phyloP scores from a whole-genome alignment of 2,888 invertebrate species.

The Microctonus hyperodae region DNA sequence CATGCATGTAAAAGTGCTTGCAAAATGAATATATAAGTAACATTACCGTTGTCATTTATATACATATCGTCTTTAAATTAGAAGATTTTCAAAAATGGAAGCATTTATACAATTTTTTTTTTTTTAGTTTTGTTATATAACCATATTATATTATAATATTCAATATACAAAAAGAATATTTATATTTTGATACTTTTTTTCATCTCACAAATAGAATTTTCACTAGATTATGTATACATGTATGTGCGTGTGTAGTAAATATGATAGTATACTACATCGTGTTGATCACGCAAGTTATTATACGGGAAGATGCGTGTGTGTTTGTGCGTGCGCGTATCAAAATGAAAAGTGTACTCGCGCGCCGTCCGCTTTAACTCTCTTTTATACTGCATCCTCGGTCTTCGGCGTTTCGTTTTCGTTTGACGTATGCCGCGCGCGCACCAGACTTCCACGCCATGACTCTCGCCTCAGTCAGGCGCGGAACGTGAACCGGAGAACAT shows the following conservation, averaged over 20 bases:
- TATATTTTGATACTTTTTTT: too few species aligned
- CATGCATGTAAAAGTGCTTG: not conserved
- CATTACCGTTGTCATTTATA: too few species aligned
- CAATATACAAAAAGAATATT: too few species aligned
- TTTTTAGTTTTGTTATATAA: too few species aligned
- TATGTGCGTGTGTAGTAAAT: not conserved
- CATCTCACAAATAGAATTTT: too few species aligned
- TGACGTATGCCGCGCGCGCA: constrained; percentile 37
- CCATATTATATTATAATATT: too few species aligned
- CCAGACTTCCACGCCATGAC: constrained; percentile 29
- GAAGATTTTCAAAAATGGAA: too few species aligned
- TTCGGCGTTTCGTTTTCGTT: constrained; percentile 43
- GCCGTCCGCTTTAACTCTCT: constrained; percentile 41
- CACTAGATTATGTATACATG: not conserved
- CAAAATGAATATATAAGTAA: too few species aligned
- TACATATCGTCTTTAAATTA: too few species aligned
- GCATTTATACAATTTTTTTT: too few species aligned
- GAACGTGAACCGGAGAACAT: constrained; percentile 56
- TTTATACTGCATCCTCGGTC: constrained; percentile 22
- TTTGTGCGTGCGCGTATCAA: constrained; percentile 37
- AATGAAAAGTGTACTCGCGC: constrained; percentile 9
- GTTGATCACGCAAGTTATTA: constrained; percentile 9
- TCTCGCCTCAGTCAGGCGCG: constrained; percentile 56
- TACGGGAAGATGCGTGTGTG: too few species aligned
- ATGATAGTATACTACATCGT: too few species aligned